Percentiles rank a stretch among this genome's conserved stretches.
Evolutionary conservation across 2,888 invertebrate species (phyloP).

Genomic region (Agrochola lota): DNA sequence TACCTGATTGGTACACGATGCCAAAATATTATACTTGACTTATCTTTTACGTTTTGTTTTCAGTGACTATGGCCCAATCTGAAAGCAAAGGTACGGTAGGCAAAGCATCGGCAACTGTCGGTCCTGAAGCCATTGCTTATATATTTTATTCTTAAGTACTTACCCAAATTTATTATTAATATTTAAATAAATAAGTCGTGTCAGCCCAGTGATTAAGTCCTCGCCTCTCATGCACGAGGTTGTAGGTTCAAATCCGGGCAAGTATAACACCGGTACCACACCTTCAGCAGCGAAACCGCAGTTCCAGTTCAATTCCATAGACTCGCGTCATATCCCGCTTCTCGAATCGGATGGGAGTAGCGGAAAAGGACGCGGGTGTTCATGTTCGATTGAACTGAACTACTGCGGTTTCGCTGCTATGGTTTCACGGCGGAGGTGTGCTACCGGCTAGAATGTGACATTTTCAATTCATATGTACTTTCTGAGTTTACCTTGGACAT

Average conservation of each 20-base stretch:
- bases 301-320: too few species aligned
- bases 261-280: not conserved
- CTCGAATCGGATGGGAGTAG: too few species aligned
- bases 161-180: not conserved
- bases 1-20: too few species aligned
- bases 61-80: accelerated
- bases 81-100: not conserved
- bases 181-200: not conserved
- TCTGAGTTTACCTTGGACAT: too few species aligned
- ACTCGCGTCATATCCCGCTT: too few species aligned
- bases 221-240: not conserved
- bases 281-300: too few species aligned
- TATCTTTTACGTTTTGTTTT: not conserved
- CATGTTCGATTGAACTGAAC: too few species aligned
- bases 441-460: too few species aligned
- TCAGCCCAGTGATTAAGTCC: not conserved
- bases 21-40: not conserved
- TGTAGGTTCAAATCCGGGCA: not conserved
- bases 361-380: too few species aligned
- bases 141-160: not conserved
- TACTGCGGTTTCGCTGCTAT: too few species aligned
- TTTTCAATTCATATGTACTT: too few species aligned
- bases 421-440: too few species aligned
- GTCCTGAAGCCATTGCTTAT: not conserved
- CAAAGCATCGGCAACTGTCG: not conserved